These are phyloP conservation scores for Nettapus auritus DNA, from an alignment of 2,113 vertebrate genomes.

Conservation along the genomic window DNA sequence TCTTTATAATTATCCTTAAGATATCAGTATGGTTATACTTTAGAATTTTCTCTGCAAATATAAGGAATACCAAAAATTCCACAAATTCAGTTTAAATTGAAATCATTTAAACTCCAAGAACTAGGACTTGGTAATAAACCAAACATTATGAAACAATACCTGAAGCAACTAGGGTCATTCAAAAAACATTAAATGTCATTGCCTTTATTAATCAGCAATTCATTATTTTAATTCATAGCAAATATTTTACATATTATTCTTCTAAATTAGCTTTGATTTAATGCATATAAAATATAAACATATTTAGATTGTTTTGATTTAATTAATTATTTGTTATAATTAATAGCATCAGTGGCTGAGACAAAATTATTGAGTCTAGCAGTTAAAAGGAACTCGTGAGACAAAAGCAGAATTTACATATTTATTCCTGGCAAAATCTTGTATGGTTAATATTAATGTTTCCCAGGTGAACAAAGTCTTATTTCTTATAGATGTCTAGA, in stretches of 20 bases:
- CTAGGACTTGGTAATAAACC: neutral
- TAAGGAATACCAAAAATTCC: neutral
- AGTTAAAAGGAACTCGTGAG: neutral
- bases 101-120: neutral
- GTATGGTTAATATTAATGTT: neutral
- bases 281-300: neutral
- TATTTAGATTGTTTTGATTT: neutral
- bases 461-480: neutral
- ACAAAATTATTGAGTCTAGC: neutral
- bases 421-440: neutral
- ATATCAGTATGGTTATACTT: neutral
- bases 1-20: neutral
- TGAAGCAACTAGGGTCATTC: neutral
- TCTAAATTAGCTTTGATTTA: neutral
- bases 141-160: neutral
- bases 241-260: neutral
- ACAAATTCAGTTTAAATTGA: neutral
- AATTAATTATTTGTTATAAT: neutral
- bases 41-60: neutral
- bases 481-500: neutral
- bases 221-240: neutral
- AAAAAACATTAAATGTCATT: neutral
- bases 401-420: neutral
- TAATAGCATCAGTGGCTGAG: neutral
- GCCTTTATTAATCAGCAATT: fast-evolving